phyloP scores from a whole-genome alignment of 2,113 vertebrate species.

The Donacobius atricapilla region DNA sequence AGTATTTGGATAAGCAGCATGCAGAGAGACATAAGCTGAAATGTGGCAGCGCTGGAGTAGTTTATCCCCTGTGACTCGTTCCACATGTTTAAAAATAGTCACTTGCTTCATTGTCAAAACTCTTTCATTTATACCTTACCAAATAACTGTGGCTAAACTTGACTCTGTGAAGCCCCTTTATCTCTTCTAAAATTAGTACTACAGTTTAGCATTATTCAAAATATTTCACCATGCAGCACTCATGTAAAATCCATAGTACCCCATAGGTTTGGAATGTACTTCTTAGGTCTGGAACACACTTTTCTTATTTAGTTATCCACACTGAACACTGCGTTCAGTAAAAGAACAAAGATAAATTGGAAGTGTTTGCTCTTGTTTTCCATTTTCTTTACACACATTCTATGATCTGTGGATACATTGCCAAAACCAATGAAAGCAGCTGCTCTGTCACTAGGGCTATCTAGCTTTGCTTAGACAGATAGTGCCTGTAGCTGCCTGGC shows the following conservation, averaged over 20 bases:
- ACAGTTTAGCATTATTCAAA: background rate
- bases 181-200: background rate
- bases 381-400: background rate
- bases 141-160: background rate
- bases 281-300: background rate
- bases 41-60: background rate
- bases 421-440: background rate
- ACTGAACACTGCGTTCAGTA: background rate
- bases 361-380: background rate
- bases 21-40: background rate
- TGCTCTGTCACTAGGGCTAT: background rate
- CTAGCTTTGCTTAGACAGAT: background rate
- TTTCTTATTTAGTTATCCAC: background rate
- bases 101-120: background rate
- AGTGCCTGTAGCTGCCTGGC: background rate
- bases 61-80: background rate
- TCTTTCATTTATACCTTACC: background rate
- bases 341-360: background rate
- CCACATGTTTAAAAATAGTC: background rate
- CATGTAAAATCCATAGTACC: background rate
- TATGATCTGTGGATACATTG: rapidly evolving
- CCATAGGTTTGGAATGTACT: background rate
- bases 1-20: background rate
- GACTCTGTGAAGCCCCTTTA: background rate
- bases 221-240: background rate